These are phyloP conservation scores for Coenonympha glycerion DNA, from an alignment of 2,888 invertebrate species.

Conservation along the genomic window DNA sequence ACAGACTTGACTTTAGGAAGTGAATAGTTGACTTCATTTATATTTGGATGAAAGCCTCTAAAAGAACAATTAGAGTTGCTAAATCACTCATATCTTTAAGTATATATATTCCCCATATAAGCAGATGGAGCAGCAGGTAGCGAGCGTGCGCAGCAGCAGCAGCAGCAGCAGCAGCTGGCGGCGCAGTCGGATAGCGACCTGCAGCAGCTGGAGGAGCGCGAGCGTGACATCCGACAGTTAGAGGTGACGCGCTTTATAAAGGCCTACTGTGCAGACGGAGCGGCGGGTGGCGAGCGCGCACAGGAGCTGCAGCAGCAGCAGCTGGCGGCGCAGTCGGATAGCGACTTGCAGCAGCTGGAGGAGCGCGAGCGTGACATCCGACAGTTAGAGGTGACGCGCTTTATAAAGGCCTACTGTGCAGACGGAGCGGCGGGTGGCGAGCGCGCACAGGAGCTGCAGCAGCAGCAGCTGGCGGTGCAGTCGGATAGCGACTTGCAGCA, in stretches of 20 bases:
- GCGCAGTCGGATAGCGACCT: slow-evolving; percentile 91
- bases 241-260: slow-evolving; percentile 83
- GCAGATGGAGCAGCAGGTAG: not conserved
- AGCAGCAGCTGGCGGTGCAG: slow-evolving; percentile 71
- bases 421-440: not conserved
- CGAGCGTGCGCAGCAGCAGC: slow-evolving; percentile 25
- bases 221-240: slow-evolving; percentile 90
- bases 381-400: slow-evolving; percentile 84
- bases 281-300: not conserved
- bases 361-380: slow-evolving; percentile 93
- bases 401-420: no score
- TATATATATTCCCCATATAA: no score
- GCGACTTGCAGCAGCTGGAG: slow-evolving; percentile 87
- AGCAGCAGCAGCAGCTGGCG: slow-evolving; percentile 25
- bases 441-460: no score
- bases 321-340: slow-evolving; percentile 82
- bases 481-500: slow-evolving; percentile 89
- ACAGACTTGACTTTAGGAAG: no score
- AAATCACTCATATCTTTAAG: no score
- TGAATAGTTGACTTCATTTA: no score
- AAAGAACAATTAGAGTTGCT: no score
- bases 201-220: slow-evolving; percentile 89
- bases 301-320: no score
- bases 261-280: no score
- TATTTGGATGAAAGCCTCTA: not conserved